A percentile compares a stretch with the other conserved stretches of the same genome.
These are phyloP conservation scores for Salvator merianae DNA, from an alignment of 2,113 vertebrate genomes.

Conservation along the genomic window DNA sequence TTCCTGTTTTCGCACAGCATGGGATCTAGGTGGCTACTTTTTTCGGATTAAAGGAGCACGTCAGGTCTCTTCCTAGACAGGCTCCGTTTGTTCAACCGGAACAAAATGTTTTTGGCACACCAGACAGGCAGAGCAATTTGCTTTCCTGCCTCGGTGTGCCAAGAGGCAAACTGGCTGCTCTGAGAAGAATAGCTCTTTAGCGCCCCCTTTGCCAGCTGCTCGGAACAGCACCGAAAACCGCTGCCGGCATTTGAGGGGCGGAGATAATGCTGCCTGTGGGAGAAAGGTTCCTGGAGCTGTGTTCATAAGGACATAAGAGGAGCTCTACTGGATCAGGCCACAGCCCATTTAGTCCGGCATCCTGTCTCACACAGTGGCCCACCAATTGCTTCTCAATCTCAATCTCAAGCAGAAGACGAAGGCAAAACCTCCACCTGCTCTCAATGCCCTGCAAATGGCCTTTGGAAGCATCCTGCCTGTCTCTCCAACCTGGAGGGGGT, in stretches of 20 bases:
- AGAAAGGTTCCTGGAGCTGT: background rate
- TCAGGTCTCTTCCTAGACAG: background rate
- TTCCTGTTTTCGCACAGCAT: background rate
- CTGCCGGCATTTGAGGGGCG: background rate
- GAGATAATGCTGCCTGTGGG: background rate
- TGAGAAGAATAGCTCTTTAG: background rate
- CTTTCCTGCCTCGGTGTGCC: background rate
- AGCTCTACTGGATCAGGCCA: background rate
- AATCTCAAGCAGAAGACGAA: background rate
- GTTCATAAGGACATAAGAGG: too few species aligned
- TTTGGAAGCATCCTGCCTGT: too few species aligned
- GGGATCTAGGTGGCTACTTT: background rate
- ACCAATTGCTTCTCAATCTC: background rate
- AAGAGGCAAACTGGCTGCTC: background rate
- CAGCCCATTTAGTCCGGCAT: background rate
- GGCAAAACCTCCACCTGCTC: too few species aligned
- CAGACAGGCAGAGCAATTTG: background rate
- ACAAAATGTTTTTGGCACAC: background rate
- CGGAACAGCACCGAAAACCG: background rate
- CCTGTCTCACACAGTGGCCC: background rate
- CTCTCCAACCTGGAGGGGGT: too few species aligned
- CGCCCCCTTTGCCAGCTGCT: background rate
- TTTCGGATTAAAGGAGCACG: background rate
- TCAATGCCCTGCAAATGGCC: too few species aligned
- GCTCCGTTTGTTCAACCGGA: background rate